phyloP scores from a whole-genome alignment of 2,888 invertebrate genomes.

The Tetragnatha montana region DNA sequence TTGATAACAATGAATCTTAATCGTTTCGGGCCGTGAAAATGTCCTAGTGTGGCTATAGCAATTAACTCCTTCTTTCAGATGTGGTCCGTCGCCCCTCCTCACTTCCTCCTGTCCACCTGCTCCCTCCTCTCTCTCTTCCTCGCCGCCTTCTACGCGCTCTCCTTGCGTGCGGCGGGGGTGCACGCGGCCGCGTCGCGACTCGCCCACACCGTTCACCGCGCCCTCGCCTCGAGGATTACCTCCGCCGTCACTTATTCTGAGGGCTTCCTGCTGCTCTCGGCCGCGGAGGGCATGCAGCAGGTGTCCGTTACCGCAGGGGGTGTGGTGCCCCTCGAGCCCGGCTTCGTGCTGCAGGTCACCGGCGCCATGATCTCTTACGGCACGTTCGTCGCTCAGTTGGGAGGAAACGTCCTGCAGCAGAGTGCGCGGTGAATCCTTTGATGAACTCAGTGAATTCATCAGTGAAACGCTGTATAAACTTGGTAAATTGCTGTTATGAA shows the following conservation, averaged over 20 bases:
- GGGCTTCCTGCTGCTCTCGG: no score
- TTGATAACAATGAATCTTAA: no score
- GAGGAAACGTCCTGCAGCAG: background rate
- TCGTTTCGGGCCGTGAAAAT: no score
- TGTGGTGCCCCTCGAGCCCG: constrained; percentile 22
- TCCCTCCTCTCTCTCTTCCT: background rate
- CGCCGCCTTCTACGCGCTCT: constrained; percentile 34
- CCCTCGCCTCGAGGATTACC: background rate
- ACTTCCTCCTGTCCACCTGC: no score
- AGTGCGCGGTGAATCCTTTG: no score
- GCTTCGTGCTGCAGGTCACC: constrained; percentile 58
- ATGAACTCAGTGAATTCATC: no score
- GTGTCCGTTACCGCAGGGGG: constrained; percentile 21
- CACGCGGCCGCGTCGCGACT: constrained; percentile 20
- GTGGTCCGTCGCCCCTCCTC: background rate
- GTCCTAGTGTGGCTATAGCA: no score
- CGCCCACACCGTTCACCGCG: background rate
- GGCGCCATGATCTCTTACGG: constrained; percentile 63
- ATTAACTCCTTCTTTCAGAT: no score
- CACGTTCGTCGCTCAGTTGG: constrained; percentile 37
- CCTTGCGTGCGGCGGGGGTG: constrained; percentile 40
- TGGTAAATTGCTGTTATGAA: no score
- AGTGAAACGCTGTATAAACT: no score
- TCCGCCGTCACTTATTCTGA: no score
- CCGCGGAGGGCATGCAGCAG: no score